phyloP scores from a whole-genome alignment of 23 tunicate genomes.

The Diplosoma virens region DNA sequence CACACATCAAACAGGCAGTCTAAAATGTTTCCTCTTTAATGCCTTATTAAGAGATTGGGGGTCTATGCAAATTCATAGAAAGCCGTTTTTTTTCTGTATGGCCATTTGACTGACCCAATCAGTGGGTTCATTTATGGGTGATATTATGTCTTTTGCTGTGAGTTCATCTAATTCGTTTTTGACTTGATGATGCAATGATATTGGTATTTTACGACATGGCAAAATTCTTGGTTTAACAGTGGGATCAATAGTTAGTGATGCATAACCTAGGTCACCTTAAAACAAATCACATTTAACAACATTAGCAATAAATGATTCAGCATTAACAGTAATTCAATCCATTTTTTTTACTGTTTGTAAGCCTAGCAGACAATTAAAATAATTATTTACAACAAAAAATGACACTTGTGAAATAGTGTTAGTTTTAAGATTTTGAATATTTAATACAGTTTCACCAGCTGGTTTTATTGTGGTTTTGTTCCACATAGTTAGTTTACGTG shows the following conservation, averaged over 20 bases:
- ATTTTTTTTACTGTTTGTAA: not conserved
- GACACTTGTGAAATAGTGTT: not conserved
- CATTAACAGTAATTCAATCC: conserved; percentile 5
- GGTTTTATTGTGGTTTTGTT: conserved; percentile 9
- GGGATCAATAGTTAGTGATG: conserved; percentile 12
- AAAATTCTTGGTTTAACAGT: conserved; percentile 10
- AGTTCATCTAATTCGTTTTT: conserved; percentile 15
- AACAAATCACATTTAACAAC: not conserved
- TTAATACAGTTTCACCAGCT: conserved; percentile 9
- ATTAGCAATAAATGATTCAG: conserved; percentile 3
- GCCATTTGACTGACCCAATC: conserved; percentile 44
- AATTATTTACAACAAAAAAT: conserved; percentile 30
- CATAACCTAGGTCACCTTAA: conserved; percentile 16
- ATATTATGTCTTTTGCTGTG: not conserved
- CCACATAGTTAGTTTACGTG: conserved; percentile 21
- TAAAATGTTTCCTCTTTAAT: conserved; percentile 19
- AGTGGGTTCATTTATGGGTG: conserved; percentile 22
- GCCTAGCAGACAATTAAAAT: conserved; percentile 21
- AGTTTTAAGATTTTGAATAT: conserved; percentile 10
- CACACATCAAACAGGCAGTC: conserved; percentile 19
- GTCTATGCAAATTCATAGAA: conserved; percentile 20
- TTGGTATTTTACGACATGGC: conserved; percentile 12
- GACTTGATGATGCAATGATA: conserved; percentile 4
- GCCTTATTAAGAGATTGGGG: conserved; percentile 21
- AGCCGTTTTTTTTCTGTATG: conserved; percentile 21